Conservation (phyloP, 2,888 invertebrate genomes). For the Habrosyne pyritoides region DNA sequence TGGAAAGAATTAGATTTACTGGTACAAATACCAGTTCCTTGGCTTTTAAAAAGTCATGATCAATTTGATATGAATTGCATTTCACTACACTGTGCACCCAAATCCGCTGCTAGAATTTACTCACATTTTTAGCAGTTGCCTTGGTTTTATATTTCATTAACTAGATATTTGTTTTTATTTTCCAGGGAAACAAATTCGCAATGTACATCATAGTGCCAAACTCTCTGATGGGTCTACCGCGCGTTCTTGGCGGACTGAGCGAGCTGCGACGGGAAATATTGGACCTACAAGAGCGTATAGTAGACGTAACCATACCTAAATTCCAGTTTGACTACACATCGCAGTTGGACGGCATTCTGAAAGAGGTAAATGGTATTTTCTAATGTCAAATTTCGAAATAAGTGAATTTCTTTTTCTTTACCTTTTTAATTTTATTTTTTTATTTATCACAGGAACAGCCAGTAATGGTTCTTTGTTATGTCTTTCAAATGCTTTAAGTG, state of each 20-base stretch:
- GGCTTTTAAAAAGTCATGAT: too few species aligned
- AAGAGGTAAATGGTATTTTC: slow-evolving; percentile 78
- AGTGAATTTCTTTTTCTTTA: not conserved
- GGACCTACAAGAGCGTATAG: slow-evolving; percentile 82
- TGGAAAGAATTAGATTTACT: too few species aligned
- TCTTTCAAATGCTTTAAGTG: too few species aligned
- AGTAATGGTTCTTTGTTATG: too few species aligned
- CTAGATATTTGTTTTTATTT: too few species aligned
- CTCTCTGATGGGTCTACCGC: slow-evolving; percentile 83
- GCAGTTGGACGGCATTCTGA: slow-evolving; percentile 83
- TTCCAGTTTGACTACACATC: slow-evolving; percentile 89
- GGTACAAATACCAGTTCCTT: too few species aligned
- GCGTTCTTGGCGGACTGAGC: slow-evolving; percentile 83
- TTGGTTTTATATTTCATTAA: too few species aligned
- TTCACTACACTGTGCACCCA: too few species aligned
- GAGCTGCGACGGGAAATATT: slow-evolving; percentile 82
- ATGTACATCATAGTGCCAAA: slow-evolving; percentile 90
- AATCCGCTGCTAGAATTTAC: too few species aligned
- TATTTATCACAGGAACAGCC: too few species aligned
- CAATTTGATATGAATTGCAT: too few species aligned
- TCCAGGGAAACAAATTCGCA: slow-evolving; percentile 88
- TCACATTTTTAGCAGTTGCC: not conserved
- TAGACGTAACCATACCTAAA: slow-evolving; percentile 88
- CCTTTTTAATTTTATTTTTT: too few species aligned
- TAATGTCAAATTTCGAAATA: slow-evolving; percentile 5